Conservation (phyloP, 2,888 invertebrate genomes). For the Troides helena region DNA sequence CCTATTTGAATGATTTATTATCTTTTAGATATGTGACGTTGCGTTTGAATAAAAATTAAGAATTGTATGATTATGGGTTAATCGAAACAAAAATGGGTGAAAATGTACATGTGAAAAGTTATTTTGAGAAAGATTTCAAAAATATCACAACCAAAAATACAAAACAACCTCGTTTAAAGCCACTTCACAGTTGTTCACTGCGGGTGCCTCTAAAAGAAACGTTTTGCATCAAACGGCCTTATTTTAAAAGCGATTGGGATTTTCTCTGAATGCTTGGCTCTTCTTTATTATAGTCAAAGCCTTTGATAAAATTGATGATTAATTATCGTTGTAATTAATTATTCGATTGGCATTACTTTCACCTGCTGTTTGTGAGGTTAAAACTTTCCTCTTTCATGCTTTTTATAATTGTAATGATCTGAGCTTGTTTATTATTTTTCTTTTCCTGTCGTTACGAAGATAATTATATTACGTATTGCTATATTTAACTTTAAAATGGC, state of each 20-base stretch:
- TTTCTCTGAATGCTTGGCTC: constrained; percentile 6
- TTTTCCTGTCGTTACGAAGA: too few relatives aligned
- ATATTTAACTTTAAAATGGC: not conserved
- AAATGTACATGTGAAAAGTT: not conserved
- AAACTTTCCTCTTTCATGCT: not conserved
- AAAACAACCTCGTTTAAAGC: not conserved
- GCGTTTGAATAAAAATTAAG: too few relatives aligned
- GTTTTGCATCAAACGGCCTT: constrained; percentile 10
- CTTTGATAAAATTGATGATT: not conserved
- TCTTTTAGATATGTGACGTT: not conserved
- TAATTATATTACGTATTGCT: too few relatives aligned
- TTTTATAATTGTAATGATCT: too few relatives aligned
- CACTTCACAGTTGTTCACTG: constrained; percentile 4
- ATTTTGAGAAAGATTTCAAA: not conserved
- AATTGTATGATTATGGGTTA: not conserved
- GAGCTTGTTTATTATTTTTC: too few relatives aligned
- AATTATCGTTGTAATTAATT: not conserved
- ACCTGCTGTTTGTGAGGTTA: not conserved
- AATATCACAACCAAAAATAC: not conserved
- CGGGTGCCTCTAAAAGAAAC: not conserved
- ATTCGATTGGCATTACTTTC: not conserved
- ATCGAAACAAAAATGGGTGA: not conserved
- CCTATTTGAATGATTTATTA: not conserved
- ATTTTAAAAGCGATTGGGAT: constrained; percentile 12
- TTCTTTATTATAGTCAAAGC: not conserved